phyloP scores from a whole-genome alignment of 2,113 vertebrate species.

The Zapus hudsonius region DNA sequence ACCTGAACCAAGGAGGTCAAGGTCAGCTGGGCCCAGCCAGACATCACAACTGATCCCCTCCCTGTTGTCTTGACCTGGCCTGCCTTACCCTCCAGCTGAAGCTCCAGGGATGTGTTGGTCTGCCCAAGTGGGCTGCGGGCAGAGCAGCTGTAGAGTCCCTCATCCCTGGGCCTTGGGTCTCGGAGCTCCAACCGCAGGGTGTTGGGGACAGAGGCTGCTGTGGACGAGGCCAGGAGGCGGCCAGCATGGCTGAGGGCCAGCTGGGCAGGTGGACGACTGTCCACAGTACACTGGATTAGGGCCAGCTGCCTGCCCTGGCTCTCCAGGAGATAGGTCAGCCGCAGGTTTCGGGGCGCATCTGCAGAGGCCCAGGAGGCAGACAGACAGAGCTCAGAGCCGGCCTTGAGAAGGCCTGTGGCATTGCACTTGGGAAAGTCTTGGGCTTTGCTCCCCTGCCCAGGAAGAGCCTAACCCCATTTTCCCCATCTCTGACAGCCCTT shows the following conservation, averaged over 20 bases:
- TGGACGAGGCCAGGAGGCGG: constrained; percentile 44
- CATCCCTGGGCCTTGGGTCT: constrained; percentile 17
- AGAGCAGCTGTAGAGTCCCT: constrained; percentile 82
- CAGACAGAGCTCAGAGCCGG: not conserved
- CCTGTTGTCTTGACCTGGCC: not conserved
- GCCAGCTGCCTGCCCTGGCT: constrained; percentile 49
- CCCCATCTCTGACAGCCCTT: not conserved
- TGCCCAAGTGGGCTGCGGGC: constrained; percentile 75
- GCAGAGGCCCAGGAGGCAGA: fast-evolving
- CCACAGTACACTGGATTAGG: constrained; percentile 81
- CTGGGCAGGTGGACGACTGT: constrained; percentile 80
- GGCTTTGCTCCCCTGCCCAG: not conserved
- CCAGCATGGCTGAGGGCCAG: constrained; percentile 74
- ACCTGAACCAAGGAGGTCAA: constrained; percentile 55
- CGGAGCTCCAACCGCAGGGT: constrained; percentile 79
- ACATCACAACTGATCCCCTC: not conserved
- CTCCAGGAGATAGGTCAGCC: constrained; percentile 82
- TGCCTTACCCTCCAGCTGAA: constrained; percentile 78
- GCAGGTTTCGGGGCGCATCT: constrained; percentile 83
- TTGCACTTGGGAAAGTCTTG: not conserved
- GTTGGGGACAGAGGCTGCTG: constrained; percentile 47
- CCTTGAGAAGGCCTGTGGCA: not conserved
- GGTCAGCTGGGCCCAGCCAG: not conserved
- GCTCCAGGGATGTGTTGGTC: constrained; percentile 1
- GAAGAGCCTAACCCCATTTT: not conserved